A percentile compares a stretch with the other conserved stretches of the same genome.
These are phyloP conservation scores for Acronicta aceris DNA, from an alignment of 2,888 invertebrate species.

Conservation along the genomic window DNA sequence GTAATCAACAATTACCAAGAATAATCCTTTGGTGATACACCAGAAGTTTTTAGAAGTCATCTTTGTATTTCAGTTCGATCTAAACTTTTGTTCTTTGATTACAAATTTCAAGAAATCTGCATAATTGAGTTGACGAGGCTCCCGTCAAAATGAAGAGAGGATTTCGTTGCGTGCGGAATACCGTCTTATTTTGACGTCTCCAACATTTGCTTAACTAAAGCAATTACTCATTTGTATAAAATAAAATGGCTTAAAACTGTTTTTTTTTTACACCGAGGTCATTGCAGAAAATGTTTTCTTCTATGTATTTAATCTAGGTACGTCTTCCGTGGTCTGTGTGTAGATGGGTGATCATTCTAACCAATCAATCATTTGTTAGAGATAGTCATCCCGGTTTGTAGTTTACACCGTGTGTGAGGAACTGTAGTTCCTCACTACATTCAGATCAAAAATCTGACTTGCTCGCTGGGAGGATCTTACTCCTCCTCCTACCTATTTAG, in stretches of 20 bases:
- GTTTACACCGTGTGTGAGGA: too few relatives aligned
- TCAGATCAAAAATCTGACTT: too few relatives aligned
- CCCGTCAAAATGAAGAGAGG: conserved; percentile 45
- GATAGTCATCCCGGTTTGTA: too few relatives aligned
- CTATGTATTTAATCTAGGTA: too few relatives aligned
- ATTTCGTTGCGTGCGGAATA: conserved; percentile 48
- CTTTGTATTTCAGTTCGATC: conserved; percentile 42
- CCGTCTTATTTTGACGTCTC: conserved; percentile 40
- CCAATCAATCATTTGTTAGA: too few relatives aligned
- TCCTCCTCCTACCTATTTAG: too few relatives aligned
- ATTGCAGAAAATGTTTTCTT: background rate
- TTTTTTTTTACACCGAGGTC: conserved; percentile 11
- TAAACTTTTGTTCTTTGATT: conserved; percentile 60
- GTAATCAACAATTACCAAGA: conserved; percentile 7
- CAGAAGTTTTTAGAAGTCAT: conserved; percentile 33
- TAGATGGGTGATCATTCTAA: too few relatives aligned
- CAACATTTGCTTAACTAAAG: conserved; percentile 45
- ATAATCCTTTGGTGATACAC: conserved; percentile 9
- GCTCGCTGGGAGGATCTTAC: too few relatives aligned
- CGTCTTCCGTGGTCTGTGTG: too few relatives aligned
- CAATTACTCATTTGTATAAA: conserved; percentile 52
- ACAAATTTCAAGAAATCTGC: conserved; percentile 55
- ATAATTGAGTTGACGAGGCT: conserved; percentile 56
- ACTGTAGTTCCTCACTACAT: too few relatives aligned
- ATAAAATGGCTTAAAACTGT: conserved; percentile 17